Conservation (phyloP, 2,797 vertebrate genomes). For the Acanthurus lineatus region DNA sequence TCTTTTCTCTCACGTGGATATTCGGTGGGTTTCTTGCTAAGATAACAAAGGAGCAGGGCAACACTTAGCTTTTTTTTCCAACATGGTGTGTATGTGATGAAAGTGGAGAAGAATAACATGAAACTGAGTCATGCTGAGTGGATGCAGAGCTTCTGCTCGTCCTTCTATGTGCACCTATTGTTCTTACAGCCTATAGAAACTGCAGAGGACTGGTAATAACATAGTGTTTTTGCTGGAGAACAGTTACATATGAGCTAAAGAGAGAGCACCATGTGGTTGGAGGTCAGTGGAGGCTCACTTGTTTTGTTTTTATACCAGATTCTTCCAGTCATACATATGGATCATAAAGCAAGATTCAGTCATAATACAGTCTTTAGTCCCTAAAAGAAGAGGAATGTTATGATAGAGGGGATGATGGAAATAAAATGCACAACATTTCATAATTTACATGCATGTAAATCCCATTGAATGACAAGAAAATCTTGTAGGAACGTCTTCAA, state of each 20-base stretch:
- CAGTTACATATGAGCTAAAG: background rate
- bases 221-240: background rate
- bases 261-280: background rate
- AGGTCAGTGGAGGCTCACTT: background rate
- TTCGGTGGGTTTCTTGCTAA: background rate
- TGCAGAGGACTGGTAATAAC: background rate
- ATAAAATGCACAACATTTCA: background rate
- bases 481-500: background rate
- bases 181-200: too few species aligned
- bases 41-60: slow-evolving; percentile 14
- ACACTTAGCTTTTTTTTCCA: background rate
- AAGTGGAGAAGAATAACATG: background rate
- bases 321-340: background rate
- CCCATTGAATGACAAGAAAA: background rate
- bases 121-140: background rate
- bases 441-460: background rate
- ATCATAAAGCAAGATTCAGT: background rate
- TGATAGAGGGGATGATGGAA: background rate
- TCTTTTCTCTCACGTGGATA: background rate
- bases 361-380: background rate
- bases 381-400: background rate
- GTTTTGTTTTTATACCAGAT: background rate
- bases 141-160: background rate
- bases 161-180: background rate
- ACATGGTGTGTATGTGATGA: background rate